Percentiles rank a stretch among this genome's conserved stretches.
Evolutionary conservation across 2,113 vertebrate species (phyloP).

Genomic region (Catharus fuscescens): DNA sequence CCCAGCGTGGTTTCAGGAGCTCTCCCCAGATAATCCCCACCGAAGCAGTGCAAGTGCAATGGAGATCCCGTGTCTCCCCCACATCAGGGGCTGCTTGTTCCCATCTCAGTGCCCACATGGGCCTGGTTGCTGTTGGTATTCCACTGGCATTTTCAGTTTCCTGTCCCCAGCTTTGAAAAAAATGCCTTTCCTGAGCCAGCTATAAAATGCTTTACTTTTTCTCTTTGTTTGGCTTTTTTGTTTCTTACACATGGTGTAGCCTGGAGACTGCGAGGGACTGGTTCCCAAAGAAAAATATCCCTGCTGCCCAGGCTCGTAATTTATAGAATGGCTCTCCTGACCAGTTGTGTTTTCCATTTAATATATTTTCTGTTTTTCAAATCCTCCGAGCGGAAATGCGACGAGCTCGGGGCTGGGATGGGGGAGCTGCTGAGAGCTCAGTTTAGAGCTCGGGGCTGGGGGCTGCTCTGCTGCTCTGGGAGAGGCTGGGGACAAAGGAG

Average conservation of each 20-base stretch:
- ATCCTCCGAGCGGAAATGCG: conserved; percentile 25
- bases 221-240: conserved; percentile 67
- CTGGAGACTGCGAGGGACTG: conserved; percentile 55
- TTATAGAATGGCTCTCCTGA: conserved; percentile 54
- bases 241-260: conserved; percentile 67
- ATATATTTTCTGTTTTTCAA: conserved; percentile 66
- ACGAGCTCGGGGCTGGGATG: background rate
- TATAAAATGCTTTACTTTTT: conserved; percentile 37
- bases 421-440: conserved; percentile 42
- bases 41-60: background rate
- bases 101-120: background rate
- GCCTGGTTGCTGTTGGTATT: background rate
- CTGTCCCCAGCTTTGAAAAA: conserved; percentile 40
- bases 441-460: background rate
- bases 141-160: conserved; percentile 43
- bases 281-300: conserved; percentile 74
- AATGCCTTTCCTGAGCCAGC: conserved; percentile 14
- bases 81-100: background rate
- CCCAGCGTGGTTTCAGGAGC: background rate
- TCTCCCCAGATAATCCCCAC: background rate
- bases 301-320: conserved; percentile 61
- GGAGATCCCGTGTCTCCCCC: background rate
- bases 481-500: background rate
- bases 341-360: conserved; percentile 63
- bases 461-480: background rate